Percentiles rank a stretch among this genome's conserved stretches.
These are phyloP conservation scores for Notolepis coatsorum DNA, from an alignment of 2,797 vertebrate genomes.

Conservation along the genomic window DNA sequence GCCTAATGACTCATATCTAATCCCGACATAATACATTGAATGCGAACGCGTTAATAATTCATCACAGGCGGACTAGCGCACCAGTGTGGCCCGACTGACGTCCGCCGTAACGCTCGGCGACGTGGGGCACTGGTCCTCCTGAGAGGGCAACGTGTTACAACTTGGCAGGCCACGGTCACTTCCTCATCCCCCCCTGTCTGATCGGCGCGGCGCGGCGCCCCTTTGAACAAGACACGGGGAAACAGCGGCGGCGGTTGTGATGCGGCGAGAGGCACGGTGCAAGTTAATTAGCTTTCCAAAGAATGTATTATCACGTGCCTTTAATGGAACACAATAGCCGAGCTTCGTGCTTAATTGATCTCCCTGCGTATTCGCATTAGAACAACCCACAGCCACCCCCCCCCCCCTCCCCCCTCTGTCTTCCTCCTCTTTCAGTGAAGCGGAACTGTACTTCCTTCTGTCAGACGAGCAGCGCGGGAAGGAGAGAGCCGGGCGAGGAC, in stretches of 20 bases:
- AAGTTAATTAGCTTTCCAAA: slow-evolving; percentile 44
- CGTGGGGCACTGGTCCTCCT: neutral
- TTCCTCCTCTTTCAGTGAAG: slow-evolving; percentile 2
- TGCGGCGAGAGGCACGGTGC: slow-evolving; percentile 17
- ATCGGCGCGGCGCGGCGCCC: neutral
- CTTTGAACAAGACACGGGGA: neutral
- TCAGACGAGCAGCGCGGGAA: neutral
- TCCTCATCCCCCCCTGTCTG: neutral
- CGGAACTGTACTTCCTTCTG: slow-evolving; percentile 15
- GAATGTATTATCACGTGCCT: slow-evolving; percentile 25
- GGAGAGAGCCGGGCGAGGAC: neutral
- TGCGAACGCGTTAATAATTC: neutral
- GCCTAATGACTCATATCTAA: neutral
- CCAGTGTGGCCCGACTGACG: neutral
- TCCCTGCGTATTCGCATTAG: slow-evolving; percentile 27
- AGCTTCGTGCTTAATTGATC: slow-evolving; percentile 14
- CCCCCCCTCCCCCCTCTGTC: neutral
- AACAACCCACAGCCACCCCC: too few species aligned
- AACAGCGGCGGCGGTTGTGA: slow-evolving; percentile 3
- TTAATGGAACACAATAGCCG: slow-evolving; percentile 10
- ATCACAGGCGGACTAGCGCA: neutral
- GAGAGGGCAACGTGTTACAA: neutral
- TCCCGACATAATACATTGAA: neutral
- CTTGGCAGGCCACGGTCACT: neutral
- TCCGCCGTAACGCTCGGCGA: neutral